A percentile compares a stretch with the other conserved stretches of the same genome.
Conservation (phyloP, 92 coral and sea anemone genomes). For the Pocillopora meandrina region DNA sequence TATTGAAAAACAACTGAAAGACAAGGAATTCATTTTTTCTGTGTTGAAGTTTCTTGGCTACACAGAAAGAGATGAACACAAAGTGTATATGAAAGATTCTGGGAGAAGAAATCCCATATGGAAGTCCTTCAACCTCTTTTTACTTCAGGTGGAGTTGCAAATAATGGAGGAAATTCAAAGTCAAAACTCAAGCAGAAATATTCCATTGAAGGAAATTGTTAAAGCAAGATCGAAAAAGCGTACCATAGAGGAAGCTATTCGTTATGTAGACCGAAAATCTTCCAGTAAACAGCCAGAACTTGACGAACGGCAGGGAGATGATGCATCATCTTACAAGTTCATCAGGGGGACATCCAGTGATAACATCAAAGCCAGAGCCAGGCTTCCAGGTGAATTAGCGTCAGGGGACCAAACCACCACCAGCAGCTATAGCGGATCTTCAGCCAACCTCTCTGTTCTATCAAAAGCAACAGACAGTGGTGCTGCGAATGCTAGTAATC, state of each 20-base stretch:
- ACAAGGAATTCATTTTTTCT: background rate
- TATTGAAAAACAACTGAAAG: slow-evolving; percentile 38
- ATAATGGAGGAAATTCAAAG: slow-evolving; percentile 49
- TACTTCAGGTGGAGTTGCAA: slow-evolving; percentile 57
- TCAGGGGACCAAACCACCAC: background rate
- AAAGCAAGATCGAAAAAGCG: slow-evolving; percentile 36
- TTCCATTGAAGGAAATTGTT: slow-evolving; percentile 39
- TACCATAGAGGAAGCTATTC: slow-evolving; percentile 31
- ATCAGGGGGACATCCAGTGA: background rate
- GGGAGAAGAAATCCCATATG: background rate
- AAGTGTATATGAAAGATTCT: slow-evolving; percentile 34
- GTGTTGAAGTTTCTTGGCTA: slow-evolving; percentile 67
- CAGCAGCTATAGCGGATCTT: no score
- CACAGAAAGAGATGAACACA: slow-evolving; percentile 14
- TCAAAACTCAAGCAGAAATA: slow-evolving; percentile 9
- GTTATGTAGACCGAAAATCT: background rate
- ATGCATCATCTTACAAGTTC: background rate
- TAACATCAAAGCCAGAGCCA: background rate
- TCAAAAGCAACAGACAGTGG: background rate
- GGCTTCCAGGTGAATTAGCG: background rate
- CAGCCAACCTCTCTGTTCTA: background rate
- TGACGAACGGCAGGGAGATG: slow-evolving; percentile 4
- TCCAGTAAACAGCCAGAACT: slow-evolving; percentile 38
- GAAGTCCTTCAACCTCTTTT: slow-evolving; percentile 56
- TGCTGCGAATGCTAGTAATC: background rate